These are phyloP conservation scores for Halcyon leucocephala DNA, from an alignment of 2,797 vertebrate genomes.

Conservation along the genomic window DNA sequence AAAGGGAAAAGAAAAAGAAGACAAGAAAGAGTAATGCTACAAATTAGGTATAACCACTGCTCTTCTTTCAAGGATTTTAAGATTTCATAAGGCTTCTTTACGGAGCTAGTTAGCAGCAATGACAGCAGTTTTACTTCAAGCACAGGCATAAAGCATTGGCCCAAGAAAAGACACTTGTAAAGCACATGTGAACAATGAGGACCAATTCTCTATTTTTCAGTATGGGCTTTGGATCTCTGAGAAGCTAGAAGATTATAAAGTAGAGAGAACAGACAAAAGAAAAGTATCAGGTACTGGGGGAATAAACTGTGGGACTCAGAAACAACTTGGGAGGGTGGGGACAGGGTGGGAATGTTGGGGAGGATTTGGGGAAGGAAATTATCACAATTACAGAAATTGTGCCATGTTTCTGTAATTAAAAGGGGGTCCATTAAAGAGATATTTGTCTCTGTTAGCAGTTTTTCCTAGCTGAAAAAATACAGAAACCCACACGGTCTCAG, in stretches of 20 bases:
- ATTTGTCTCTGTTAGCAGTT: background rate
- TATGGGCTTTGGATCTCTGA: background rate
- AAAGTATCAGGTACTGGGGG: background rate
- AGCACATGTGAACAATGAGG: background rate
- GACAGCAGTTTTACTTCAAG: background rate
- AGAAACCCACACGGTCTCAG: background rate
- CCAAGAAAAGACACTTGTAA: background rate
- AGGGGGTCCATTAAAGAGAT: background rate
- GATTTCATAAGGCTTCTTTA: background rate
- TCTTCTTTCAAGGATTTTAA: background rate
- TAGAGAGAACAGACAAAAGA: background rate
- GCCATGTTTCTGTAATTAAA: background rate
- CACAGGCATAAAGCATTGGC: background rate
- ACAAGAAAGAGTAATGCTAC: background rate
- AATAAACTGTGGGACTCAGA: background rate
- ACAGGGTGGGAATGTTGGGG: background rate
- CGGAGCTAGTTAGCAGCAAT: background rate
- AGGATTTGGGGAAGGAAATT: background rate
- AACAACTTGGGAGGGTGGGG: background rate
- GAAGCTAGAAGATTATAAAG: background rate
- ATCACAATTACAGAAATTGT: background rate
- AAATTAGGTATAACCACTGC: background rate
- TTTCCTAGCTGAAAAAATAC: background rate
- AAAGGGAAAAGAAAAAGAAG: too few species aligned
- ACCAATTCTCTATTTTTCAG: background rate